phyloP scores from a whole-genome alignment of 2,113 vertebrate species.

The Corynorhinus townsendii region DNA sequence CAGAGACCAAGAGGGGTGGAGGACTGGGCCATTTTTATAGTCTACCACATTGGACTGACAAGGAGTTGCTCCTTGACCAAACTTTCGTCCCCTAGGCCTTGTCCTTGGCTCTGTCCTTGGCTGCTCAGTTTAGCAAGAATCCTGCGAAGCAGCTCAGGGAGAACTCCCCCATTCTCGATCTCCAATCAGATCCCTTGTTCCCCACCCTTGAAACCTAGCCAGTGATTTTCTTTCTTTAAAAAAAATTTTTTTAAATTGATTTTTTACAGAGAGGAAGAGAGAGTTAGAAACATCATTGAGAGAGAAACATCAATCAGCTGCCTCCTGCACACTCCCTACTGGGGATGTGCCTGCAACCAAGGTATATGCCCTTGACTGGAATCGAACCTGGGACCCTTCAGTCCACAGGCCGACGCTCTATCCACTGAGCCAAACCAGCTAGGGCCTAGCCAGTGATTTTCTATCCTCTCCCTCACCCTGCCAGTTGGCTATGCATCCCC shows the following conservation, averaged over 20 bases:
- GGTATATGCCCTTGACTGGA: too few species aligned
- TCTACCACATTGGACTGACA: neutral
- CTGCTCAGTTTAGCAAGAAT: neutral
- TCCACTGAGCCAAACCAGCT: too few species aligned
- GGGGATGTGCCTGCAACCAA: too few species aligned
- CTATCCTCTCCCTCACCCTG: neutral
- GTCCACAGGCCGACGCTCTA: too few species aligned
- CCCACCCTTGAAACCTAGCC: neutral
- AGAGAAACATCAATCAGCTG: too few species aligned
- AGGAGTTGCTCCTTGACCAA: neutral
- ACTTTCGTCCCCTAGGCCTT: neutral
- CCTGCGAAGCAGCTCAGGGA: neutral
- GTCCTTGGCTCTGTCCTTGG: neutral
- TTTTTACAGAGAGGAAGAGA: too few species aligned
- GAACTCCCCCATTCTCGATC: neutral
- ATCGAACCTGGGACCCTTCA: too few species aligned
- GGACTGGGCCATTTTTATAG: neutral
- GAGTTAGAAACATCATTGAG: too few species aligned
- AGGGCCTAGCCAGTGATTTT: neutral
- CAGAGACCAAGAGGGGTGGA: neutral
- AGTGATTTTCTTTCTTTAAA: neutral
- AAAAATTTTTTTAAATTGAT: too few species aligned
- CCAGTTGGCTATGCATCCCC: neutral
- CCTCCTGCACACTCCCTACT: too few species aligned
- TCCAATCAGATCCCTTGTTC: neutral